Evolutionary conservation across 2,888 invertebrate species (phyloP), one percentile per base, ranked within the genome.

Genomic region (Torymus tubicola): DNA sequence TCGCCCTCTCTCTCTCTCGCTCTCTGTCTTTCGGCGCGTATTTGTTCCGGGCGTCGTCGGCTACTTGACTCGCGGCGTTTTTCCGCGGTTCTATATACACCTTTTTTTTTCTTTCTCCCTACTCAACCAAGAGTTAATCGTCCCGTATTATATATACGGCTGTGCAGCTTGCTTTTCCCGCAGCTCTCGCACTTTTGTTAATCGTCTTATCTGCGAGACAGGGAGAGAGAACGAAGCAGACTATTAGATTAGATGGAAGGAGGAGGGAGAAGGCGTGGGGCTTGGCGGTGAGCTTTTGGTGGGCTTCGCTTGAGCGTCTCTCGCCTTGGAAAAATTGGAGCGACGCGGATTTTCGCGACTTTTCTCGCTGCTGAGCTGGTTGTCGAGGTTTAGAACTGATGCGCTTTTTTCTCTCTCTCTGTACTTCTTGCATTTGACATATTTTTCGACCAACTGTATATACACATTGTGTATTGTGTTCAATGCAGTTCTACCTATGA

Each of bases 1-100:
- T 10, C 68, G 52, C 31, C n/a, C 58, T 16, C 52, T 72, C 52
- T 77, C 21, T 14, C 42, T 50, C 58, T 18, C 60, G 52, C 53
- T 16, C 52, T 50, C 57, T 57, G 8, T 21, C 14, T 61, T 64
- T 60, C 18, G 52, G 50, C 69, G 8, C 21, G 60, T 78, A 68
- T 79, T 81, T 79, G 73, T 77, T 79, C 69, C 72, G 80, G 81
- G 76, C 78, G 78, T 73, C 81, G 21, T 18, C 52, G 11, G 74
- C 18, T 24, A 73, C 63, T 64, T 63, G 73, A 68, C 68, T 68
- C 78, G 31, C 60, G 13, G 12, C 31, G 21, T 57, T 57, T 65
- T 52, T 69, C 53, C 50, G 70, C n/a, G 31, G 14, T 12, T 64
- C 50, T 42, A 42, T 42, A 42, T 42, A 42, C 52, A 21, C 50